These are phyloP conservation scores for Leptopilina syphax DNA, from an alignment of 2,888 invertebrate genomes.

Conservation along the genomic window DNA sequence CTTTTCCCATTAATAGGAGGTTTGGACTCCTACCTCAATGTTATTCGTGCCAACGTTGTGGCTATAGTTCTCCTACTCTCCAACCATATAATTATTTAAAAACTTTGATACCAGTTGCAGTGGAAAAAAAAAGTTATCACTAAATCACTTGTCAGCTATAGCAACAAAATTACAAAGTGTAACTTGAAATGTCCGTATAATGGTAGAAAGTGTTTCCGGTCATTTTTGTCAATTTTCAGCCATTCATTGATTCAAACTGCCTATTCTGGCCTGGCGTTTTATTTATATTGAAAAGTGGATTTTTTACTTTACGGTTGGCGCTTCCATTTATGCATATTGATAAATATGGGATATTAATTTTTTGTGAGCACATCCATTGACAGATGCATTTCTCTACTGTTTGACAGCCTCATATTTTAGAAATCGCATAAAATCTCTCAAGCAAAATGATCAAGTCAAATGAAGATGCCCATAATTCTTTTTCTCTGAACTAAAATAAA, in stretches of 20 bases:
- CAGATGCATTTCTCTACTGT: too few relatives aligned
- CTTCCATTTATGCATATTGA: too few relatives aligned
- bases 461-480: too few relatives aligned
- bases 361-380: too few relatives aligned
- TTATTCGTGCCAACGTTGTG: slow-evolving; percentile 44
- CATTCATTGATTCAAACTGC: slow-evolving; percentile 52
- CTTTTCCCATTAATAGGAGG: slow-evolving; percentile 74
- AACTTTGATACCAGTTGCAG: slow-evolving; percentile 64
- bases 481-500: too few relatives aligned
- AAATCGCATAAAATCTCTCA: too few relatives aligned
- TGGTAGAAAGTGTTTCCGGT: slow-evolving; percentile 61
- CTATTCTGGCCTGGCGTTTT: too few relatives aligned
- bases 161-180: slow-evolving; percentile 17
- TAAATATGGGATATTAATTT: too few relatives aligned
- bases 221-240: slow-evolving; percentile 69
- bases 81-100: slow-evolving; percentile 73
- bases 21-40: slow-evolving; percentile 53
- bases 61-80: slow-evolving; percentile 56
- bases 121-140: not conserved
- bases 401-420: too few relatives aligned
- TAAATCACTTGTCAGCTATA: slow-evolving; percentile 13
- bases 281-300: too few relatives aligned
- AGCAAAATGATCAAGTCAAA: too few relatives aligned
- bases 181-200: not conserved
- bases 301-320: too few relatives aligned